Evolutionary conservation across 2,888 invertebrate species (phyloP).

Genomic region (Habroteleia sp.): DNA sequence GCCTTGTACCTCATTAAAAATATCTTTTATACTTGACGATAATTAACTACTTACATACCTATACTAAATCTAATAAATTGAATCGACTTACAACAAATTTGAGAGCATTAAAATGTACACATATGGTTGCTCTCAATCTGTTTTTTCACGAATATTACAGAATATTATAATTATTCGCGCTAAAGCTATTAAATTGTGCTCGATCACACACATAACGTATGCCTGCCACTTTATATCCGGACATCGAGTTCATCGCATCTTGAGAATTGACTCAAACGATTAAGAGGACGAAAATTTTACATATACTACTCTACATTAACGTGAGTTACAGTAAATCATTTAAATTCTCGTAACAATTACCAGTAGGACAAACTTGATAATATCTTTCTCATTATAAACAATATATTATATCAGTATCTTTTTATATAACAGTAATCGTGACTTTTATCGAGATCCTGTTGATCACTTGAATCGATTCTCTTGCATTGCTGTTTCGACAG

Average conservation of each 20-base stretch:
- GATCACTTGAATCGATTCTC: slow-evolving; percentile 61
- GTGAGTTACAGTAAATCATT: slow-evolving; percentile 25
- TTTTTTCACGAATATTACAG: slow-evolving; percentile 73
- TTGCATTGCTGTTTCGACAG: slow-evolving; percentile 19
- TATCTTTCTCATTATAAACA: slow-evolving; percentile 42
- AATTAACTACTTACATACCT: slow-evolving; percentile 67
- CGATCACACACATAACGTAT: slow-evolving; percentile 91
- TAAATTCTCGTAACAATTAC: slow-evolving; percentile 44
- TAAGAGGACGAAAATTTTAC: slow-evolving; percentile 47
- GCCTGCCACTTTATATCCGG: slow-evolving; percentile 83
- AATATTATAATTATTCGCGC: slow-evolving; percentile 73
- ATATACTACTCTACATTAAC: slow-evolving; percentile 44
- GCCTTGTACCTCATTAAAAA: slow-evolving; percentile 23
- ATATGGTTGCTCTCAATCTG: slow-evolving; percentile 66
- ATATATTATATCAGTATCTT: slow-evolving; percentile 52
- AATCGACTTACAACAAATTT: slow-evolving; percentile 60
- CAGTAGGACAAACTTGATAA: slow-evolving; percentile 44
- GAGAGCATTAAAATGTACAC: slow-evolving; percentile 71
- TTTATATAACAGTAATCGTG: slow-evolving; percentile 47
- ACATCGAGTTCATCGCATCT: slow-evolving; percentile 18
- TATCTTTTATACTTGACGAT: slow-evolving; percentile 32
- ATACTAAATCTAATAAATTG: slow-evolving; percentile 61
- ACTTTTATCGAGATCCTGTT: slow-evolving; percentile 46
- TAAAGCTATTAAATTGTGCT: slow-evolving; percentile 78
- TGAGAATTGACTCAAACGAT: slow-evolving; percentile 60